A percentile compares a stretch with the other conserved stretches of the same genome.
phyloP scores from a whole-genome alignment of 2,113 vertebrate species.

The cat (Felis catus) region DNA sequence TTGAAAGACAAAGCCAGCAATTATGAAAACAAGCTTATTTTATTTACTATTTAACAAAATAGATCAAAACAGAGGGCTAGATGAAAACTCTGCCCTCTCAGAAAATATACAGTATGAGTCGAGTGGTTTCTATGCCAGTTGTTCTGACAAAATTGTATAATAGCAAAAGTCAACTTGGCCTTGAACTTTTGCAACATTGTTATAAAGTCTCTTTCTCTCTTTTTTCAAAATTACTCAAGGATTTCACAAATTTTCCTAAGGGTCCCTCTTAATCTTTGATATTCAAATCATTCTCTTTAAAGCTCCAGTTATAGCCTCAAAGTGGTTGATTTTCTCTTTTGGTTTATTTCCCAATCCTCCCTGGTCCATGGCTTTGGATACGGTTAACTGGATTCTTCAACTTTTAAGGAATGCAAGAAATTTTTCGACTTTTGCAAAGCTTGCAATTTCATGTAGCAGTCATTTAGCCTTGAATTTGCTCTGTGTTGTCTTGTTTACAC shows the following conservation, averaged over 20 bases:
- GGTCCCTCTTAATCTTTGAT: not conserved
- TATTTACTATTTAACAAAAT: constrained; percentile 48
- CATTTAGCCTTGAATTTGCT: not conserved
- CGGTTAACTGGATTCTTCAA: not conserved
- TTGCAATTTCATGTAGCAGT: not conserved
- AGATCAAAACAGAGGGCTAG: not conserved
- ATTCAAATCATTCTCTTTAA: not conserved
- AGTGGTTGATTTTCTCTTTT: not conserved
- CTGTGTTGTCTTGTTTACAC: not conserved
- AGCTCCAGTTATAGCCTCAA: not conserved
- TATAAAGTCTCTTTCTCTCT: not conserved
- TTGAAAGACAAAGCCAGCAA: constrained; percentile 45
- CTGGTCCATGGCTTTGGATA: not conserved
- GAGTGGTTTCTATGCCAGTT: not conserved
- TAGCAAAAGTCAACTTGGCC: constrained; percentile 23
- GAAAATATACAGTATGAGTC: not conserved
- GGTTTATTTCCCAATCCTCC: not conserved
- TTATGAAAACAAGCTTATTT: constrained; percentile 42
- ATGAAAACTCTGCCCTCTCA: constrained; percentile 17
- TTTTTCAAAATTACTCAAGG: not conserved
- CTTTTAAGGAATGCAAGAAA: not conserved
- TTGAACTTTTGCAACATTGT: not conserved
- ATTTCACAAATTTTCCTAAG: not conserved
- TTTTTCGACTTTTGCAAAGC: not conserved
- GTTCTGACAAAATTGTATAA: constrained; percentile 40